Conservation (phyloP, 2,888 invertebrate genomes). For the Rhamnusium bicolor region DNA sequence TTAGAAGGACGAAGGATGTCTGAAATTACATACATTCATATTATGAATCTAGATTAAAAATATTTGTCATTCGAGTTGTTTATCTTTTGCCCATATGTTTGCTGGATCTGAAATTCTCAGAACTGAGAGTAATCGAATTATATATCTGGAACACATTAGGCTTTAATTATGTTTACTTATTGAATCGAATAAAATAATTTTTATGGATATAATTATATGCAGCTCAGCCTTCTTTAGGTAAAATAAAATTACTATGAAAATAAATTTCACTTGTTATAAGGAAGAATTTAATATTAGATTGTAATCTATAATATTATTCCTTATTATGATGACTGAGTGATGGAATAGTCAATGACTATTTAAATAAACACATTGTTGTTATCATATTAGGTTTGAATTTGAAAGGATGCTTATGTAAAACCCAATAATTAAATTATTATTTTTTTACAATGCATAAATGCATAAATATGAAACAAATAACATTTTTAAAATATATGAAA, state of each 20-base stretch:
- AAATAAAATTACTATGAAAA: neutral
- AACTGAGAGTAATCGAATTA: slow-evolving; percentile 54
- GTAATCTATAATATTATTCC: neutral
- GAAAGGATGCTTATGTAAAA: no score
- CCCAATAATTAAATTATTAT: no score
- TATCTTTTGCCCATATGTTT: slow-evolving; percentile 52
- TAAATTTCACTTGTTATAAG: neutral
- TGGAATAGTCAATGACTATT: neutral
- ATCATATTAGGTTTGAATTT: no score
- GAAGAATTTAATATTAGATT: neutral
- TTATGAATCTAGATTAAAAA: slow-evolving; percentile 31
- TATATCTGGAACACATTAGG: slow-evolving; percentile 55
- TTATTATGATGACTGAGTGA: neutral
- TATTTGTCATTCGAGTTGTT: slow-evolving; percentile 51
- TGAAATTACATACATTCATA: slow-evolving; percentile 39
- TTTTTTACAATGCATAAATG: no score
- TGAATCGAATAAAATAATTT: slow-evolving; percentile 38
- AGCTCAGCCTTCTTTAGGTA: slow-evolving; percentile 16
- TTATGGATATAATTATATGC: slow-evolving; percentile 44
- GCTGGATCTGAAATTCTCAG: slow-evolving; percentile 52
- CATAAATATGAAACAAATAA: no score
- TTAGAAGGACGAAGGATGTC: slow-evolving; percentile 36
- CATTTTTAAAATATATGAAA: no score
- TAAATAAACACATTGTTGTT: no score
- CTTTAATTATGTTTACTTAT: slow-evolving; percentile 52